Conservation (phyloP, 2,113 vertebrate genomes). For the Pristiophorus japonicus region DNA sequence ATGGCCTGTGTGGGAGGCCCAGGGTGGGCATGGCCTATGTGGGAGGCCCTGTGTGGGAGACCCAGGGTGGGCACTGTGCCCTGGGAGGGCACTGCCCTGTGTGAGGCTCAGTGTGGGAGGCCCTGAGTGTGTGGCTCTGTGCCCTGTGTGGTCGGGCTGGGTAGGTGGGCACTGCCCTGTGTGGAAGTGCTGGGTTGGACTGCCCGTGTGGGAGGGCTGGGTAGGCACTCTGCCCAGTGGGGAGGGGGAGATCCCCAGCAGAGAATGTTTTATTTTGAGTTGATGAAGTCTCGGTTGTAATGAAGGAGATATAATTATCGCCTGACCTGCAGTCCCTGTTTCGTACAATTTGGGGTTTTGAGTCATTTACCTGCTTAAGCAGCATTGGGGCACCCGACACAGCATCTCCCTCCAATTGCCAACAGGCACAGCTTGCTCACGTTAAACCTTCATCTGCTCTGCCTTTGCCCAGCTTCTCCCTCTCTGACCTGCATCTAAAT, state of each 20-base stretch:
- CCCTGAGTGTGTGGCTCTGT: conserved; percentile 40
- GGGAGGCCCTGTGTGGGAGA: too few species aligned
- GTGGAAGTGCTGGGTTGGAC: conserved; percentile 44
- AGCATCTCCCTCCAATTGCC: background rate
- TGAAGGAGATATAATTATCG: too few species aligned
- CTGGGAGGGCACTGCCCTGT: conserved; percentile 59
- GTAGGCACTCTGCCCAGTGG: conserved; percentile 58
- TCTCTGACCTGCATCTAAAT: too few species aligned
- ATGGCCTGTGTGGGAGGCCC: background rate
- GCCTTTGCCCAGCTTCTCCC: background rate
- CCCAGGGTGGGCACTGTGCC: conserved; percentile 40
- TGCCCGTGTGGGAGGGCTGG: conserved; percentile 40
- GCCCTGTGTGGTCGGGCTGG: conserved; percentile 39
- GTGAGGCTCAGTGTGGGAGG: too few species aligned
- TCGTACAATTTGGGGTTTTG: background rate
- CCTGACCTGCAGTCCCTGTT: too few species aligned
- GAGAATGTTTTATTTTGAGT: too few species aligned
- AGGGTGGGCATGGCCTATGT: too few species aligned
- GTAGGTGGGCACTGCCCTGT: conserved; percentile 57
- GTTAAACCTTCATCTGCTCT: background rate
- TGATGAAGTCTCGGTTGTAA: too few species aligned
- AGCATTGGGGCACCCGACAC: background rate
- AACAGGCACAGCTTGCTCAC: background rate
- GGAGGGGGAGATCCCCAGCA: conserved; percentile 33
- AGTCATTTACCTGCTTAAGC: background rate